These are phyloP conservation scores for Philhelius pedissequus DNA, from an alignment of 2,888 invertebrate genomes.

Conservation along the genomic window DNA sequence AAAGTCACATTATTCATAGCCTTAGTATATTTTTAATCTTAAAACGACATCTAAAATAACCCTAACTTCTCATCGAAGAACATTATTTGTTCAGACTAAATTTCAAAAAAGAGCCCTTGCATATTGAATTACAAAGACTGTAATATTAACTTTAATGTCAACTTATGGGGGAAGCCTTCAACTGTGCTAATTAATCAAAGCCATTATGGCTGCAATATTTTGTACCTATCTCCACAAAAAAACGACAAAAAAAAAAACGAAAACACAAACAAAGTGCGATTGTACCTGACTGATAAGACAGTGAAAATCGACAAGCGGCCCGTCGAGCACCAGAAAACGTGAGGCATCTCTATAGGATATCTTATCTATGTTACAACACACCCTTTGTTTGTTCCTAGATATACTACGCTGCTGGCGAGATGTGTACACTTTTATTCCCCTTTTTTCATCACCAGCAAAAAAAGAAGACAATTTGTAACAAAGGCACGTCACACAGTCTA, in stretches of 20 bases:
- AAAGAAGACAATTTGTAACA: not conserved
- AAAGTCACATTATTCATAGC: not conserved
- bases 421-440: slow-evolving; percentile 30
- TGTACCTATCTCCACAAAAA: not conserved
- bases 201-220: slow-evolving; percentile 44
- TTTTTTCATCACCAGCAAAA: not conserved
- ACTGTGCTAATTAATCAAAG: slow-evolving; percentile 59
- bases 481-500: slow-evolving; percentile 31
- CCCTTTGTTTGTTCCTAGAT: slow-evolving; percentile 46
- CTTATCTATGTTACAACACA: slow-evolving; percentile 61
- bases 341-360: slow-evolving; percentile 50
- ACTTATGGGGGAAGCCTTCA: slow-evolving; percentile 34
- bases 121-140: not conserved
- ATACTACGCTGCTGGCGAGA: not conserved
- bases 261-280: slow-evolving; percentile 34
- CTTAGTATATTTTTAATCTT: not conserved
- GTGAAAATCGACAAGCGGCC: slow-evolving; percentile 27
- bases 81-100: not conserved
- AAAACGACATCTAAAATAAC: not conserved
- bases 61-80: not conserved
- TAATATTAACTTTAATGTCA: not conserved
- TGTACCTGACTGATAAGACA: slow-evolving; percentile 60
- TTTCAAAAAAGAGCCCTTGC: not conserved
- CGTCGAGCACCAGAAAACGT: slow-evolving; percentile 55
- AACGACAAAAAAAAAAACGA: not conserved